phyloP scores from a whole-genome alignment of 2,797 vertebrate genomes.

The Hippocampus kuda region DNA sequence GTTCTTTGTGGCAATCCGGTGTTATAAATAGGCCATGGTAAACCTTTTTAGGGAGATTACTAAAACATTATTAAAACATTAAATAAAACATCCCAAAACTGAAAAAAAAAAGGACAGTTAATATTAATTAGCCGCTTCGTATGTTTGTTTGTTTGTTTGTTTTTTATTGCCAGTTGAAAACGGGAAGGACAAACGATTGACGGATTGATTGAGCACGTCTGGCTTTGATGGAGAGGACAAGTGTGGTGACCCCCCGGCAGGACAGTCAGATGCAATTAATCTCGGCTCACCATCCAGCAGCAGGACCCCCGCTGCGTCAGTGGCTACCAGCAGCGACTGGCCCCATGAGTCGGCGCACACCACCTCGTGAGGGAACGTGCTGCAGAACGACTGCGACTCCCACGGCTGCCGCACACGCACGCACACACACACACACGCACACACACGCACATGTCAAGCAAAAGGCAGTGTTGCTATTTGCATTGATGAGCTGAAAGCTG shows the following conservation, averaged over 20 bases:
- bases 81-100: background rate
- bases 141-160: no score
- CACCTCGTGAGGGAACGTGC: conserved; percentile 85
- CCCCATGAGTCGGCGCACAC: conserved; percentile 95
- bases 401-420: conserved; percentile 73
- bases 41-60: no score
- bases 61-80: no score
- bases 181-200: conserved; percentile 6
- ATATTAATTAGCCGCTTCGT: background rate
- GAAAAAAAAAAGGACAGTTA: background rate
- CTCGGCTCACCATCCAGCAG: conserved; percentile 85
- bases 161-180: background rate
- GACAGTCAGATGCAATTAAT: conserved; percentile 26
- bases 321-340: conserved; percentile 86
- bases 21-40: no score
- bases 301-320: conserved; percentile 84
- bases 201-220: conserved; percentile 35
- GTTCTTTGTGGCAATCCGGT: background rate
- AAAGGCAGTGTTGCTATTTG: background rate
- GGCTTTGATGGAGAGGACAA: conserved; percentile 28
- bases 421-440: no score
- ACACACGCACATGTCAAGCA: background rate
- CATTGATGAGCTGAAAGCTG: conserved; percentile 9
- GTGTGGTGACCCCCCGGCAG: background rate
- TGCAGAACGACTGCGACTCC: conserved; percentile 95